Base-by-base conservation (phyloP, 1,140 invertebrate genomes). In the Aricia agestis region DNA sequence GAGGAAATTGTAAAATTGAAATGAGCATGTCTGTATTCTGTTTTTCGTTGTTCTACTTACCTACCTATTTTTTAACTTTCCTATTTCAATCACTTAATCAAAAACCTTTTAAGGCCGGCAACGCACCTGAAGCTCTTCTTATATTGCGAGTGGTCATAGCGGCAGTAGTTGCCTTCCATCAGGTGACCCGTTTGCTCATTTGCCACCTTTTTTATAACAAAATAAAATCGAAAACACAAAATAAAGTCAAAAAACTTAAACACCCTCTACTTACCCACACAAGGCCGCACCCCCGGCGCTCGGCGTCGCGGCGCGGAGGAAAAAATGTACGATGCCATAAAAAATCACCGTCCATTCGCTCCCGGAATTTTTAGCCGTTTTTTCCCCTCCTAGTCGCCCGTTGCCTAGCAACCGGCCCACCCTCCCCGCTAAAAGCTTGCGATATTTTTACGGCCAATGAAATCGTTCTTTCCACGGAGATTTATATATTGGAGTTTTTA, bases 321-420 rank as follows among this genome's bases (percentile, higher is more conserved):
- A 91, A 91, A 91, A 91, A 91, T 89, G 83, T 91, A 87, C 82
- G 87, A 88, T 84, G 86, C 87, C 87, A 89, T 91, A 91, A 91
- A 91, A 91, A 91, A 91, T 91, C 87, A 87, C 81, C 87, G 86
- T 83, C 85, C 86, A 83, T 87, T 82, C 84, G 85, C 82, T 82
- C 82, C 82, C 87, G 78, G 82, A 84, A 88, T 89, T 91, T 90
- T 91, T 91, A 89, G 84, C 82, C 82, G 85, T 89, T 91, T 91
- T 91, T 91, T 90, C 84, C 89, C 86, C 86, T 87, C 80, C 66
- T 82, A 87, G 84, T 84, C 82, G 81, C 74, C 76, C 72, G 89
- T 91, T 76, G 81, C 80, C 80, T 83, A 76, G 83, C 80, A 84
- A 91, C 89, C 75, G 41, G 76, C 67, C 72, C 77, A 70, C 77